Base-by-base conservation (phyloP, 2,888 invertebrate species). In the Hydropsyche betteni region DNA sequence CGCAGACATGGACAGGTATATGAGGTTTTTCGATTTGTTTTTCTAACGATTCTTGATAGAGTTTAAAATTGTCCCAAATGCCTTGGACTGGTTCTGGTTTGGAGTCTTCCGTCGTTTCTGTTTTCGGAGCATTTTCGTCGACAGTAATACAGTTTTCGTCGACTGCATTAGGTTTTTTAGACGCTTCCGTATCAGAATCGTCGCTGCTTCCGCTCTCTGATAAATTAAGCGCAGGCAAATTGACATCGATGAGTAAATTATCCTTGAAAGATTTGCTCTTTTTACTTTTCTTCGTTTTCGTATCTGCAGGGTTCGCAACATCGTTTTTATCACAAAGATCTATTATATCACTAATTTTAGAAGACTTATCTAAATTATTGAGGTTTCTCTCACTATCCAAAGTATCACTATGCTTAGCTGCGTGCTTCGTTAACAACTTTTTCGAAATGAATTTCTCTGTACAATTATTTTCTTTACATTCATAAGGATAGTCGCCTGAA, bases 131-230 rank as follows among this genome's bases (percentile, higher is more conserved):
- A 44, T 2, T 55, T 24, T 78, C 71, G 2, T 76, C 78, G 3
- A 79, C 33, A 14, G 55, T 68, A 51, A 76, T 33, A 44, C 75
- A 8, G 33, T n/a, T 24, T 5, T 58, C 64, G 12, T 77, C 74
- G n/a, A 24, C 24, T 4, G 52, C 68, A 12, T 77, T 73, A 10
- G 14, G 33, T 44, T 70, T 75, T 51, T 74, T 79, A n/a, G 14
- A 70, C 14, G 38, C 55, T 73, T 80, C 80, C 8, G 79, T 73
- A 71, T 79, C 79, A 0, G 78, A 90, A 79, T 93, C 94, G 76
- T 91, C 90, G 80, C 92, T 93, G 79, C 92, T 93, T 81, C 94
- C 95, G 83, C 94, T 94, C 81, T 95, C 95, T 0, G 94, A 95
- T 58, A 95, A 86, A 86, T 95, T 95, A 58, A 94, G 86, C 2